Evolutionary conservation across 2,113 vertebrate species (phyloP).

Genomic region (Labeo catla): DNA sequence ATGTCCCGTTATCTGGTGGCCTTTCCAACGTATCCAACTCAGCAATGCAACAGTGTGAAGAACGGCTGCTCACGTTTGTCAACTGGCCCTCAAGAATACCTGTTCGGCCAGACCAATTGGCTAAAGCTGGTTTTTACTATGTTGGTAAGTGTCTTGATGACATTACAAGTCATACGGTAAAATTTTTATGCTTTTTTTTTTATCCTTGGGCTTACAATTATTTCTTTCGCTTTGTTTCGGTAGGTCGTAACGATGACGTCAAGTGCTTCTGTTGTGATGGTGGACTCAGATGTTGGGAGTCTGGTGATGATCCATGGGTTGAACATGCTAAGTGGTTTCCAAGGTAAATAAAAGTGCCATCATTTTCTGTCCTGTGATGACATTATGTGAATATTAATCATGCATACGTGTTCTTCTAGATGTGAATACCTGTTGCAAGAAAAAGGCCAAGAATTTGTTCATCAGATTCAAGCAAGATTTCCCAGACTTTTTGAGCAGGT

Average conservation of each 20-base stretch:
- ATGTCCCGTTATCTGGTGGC: conserved; percentile 68
- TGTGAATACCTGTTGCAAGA: conserved; percentile 94
- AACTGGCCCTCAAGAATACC: conserved; percentile 92
- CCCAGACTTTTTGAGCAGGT: conserved; percentile 97
- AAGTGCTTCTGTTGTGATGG: conserved; percentile 98
- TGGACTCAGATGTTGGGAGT: conserved; percentile 95
- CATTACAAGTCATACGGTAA: neutral
- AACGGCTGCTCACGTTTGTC: conserved; percentile 87
- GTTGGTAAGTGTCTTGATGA: conserved; percentile 80
- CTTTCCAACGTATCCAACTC: conserved; percentile 88
- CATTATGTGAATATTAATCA: neutral
- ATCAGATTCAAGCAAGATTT: conserved; percentile 92
- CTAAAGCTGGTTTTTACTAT: conserved; percentile 96
- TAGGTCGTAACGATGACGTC: conserved; percentile 94
- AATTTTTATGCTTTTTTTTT: neutral
- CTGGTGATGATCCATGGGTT: conserved; percentile 96
- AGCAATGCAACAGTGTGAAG: conserved; percentile 89
- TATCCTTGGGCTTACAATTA: neutral
- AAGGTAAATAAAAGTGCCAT: conserved; percentile 75
- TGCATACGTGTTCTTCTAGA: conserved; percentile 66
- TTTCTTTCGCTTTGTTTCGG: neutral
- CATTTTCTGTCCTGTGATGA: neutral
- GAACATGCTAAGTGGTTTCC: conserved; percentile 99
- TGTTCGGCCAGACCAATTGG: conserved; percentile 89
- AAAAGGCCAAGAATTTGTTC: conserved; percentile 91